Conservation (phyloP, 2,113 vertebrate species). For the Oryzias woworae region DNA sequence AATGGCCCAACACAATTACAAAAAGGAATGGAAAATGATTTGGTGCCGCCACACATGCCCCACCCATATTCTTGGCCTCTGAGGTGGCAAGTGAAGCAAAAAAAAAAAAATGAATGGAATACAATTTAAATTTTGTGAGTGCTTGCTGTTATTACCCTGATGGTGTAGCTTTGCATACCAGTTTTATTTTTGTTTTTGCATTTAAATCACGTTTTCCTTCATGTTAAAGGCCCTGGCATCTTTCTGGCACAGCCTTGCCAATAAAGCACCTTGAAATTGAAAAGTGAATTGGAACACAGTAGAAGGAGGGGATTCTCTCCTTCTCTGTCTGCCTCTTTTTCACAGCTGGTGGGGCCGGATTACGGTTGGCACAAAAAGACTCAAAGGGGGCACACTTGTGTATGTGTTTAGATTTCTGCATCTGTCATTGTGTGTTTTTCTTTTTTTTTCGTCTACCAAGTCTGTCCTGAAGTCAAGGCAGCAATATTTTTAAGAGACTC, state of each 20-base stretch:
- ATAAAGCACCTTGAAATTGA: conserved; percentile 81
- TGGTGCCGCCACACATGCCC: conserved; percentile 3
- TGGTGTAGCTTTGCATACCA: conserved; percentile 43
- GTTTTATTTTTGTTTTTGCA: conserved; percentile 48
- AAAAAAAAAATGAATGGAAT: conserved; percentile 25
- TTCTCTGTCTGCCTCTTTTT: conserved; percentile 36
- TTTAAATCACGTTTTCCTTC: conserved; percentile 61
- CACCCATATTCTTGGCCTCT: conserved; percentile 2
- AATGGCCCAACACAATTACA: conserved; percentile 45
- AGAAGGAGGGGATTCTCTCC: conserved; percentile 68
- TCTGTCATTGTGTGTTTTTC: conserved; percentile 32
- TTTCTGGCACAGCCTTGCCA: conserved; percentile 59
- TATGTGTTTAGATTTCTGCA: conserved; percentile 35
- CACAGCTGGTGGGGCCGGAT: conserved; percentile 74
- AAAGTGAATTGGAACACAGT: conserved; percentile 78
- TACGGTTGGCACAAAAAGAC: conserved; percentile 73
- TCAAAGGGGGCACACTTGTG: conserved; percentile 57
- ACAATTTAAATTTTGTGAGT: conserved; percentile 54
- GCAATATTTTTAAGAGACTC: conserved; percentile 69
- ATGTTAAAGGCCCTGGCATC: conserved; percentile 74
- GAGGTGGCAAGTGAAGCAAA: conserved; percentile 16
- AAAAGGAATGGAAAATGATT: conserved; percentile 26
- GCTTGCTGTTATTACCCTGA: conserved; percentile 56
- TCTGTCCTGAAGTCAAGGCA: conserved; percentile 65
- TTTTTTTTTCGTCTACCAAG: conserved; percentile 31